Evolutionary conservation across 2,888 invertebrate genomes (phyloP).

Genomic region (Athrips mouffetella): DNA sequence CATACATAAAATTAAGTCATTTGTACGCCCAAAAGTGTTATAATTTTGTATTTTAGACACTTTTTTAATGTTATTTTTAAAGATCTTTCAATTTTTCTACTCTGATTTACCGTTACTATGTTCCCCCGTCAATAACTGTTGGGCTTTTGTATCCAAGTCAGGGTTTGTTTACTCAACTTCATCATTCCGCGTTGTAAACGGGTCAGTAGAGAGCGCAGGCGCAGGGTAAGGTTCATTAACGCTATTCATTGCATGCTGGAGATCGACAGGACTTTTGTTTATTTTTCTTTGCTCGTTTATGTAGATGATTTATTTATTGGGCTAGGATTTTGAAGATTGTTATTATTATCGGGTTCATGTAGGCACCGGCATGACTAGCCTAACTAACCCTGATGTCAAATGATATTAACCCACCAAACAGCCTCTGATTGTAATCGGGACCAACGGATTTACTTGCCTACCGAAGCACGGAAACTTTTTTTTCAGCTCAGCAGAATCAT

Average conservation of each 20-base stretch:
- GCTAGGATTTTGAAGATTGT: background rate
- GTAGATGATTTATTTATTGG: background rate
- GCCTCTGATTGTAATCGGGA: too few relatives aligned
- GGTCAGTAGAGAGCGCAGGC: background rate
- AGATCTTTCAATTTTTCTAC: background rate
- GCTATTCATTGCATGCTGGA: background rate
- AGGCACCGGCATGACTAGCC: too few relatives aligned
- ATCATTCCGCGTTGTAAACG: background rate
- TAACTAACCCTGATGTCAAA: too few relatives aligned
- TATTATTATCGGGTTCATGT: too few relatives aligned
- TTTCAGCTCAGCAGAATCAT: too few relatives aligned
- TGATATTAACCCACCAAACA: too few relatives aligned
- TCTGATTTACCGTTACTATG: background rate
- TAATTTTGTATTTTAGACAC: too few relatives aligned
- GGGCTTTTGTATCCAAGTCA: background rate
- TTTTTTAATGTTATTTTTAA: too few relatives aligned
- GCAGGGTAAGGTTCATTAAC: background rate
- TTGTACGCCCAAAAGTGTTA: too few relatives aligned
- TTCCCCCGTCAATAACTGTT: background rate
- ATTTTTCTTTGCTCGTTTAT: background rate
- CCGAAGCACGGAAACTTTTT: too few relatives aligned
- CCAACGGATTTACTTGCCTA: too few relatives aligned
- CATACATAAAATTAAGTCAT: too few relatives aligned
- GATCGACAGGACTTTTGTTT: background rate
- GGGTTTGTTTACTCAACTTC: slow-evolving; percentile 2